These are phyloP conservation scores for Esox niger DNA, from an alignment of 2,113 vertebrate species.

Conservation along the genomic window DNA sequence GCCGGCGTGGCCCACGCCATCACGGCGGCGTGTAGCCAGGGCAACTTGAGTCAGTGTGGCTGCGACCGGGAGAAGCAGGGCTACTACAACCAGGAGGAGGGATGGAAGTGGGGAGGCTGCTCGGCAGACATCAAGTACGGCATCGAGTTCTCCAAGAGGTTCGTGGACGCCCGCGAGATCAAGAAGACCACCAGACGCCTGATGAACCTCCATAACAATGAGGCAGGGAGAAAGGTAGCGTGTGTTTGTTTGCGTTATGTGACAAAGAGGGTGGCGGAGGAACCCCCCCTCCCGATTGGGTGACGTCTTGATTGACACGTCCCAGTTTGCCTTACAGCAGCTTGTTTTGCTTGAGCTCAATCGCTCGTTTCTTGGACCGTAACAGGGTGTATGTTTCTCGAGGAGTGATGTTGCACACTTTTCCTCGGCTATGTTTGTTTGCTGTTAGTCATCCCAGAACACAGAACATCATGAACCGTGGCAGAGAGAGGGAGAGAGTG, in stretches of 20 bases:
- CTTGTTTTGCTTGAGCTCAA: constrained; percentile 49
- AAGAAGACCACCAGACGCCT: constrained; percentile 94
- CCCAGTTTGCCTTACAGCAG: constrained; percentile 46
- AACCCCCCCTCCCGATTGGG: constrained; percentile 12
- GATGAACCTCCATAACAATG: constrained; percentile 99
- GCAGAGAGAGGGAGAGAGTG: constrained; percentile 29
- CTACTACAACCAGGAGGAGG: constrained; percentile 93
- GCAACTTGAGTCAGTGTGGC: constrained; percentile 96
- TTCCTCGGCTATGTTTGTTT: constrained; percentile 55
- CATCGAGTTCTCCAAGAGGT: constrained; percentile 94
- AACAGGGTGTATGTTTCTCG: constrained; percentile 40
- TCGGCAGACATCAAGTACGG: constrained; percentile 96
- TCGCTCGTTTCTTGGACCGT: constrained; percentile 42
- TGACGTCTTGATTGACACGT: constrained; percentile 33
- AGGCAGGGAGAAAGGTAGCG: constrained; percentile 94
- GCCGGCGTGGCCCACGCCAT: constrained; percentile 94
- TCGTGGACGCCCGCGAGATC: constrained; percentile 96
- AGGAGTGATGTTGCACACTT: constrained; percentile 35
- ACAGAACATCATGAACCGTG: constrained; percentile 45
- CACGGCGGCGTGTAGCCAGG: constrained; percentile 94
- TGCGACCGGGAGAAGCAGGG: constrained; percentile 98
- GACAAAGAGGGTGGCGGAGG: constrained; percentile 1
- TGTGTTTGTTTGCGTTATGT: background rate
- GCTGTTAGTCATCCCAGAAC: constrained; percentile 56
- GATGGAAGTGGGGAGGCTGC: constrained; percentile 99